Evolutionary conservation across 2,113 vertebrate species (phyloP).

Genomic region (Poecile atricapillus): DNA sequence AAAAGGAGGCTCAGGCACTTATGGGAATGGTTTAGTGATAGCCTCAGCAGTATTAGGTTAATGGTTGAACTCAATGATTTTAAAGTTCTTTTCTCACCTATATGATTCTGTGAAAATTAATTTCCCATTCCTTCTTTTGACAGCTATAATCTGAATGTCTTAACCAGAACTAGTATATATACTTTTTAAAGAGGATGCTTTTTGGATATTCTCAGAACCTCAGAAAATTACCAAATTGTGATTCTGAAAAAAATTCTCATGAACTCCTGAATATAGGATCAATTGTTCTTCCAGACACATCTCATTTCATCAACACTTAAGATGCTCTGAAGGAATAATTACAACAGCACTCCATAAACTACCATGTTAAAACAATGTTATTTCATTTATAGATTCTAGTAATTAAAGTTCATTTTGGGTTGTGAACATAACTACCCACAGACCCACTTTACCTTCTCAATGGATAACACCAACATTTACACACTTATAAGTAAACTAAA

Average conservation of each 20-base stretch:
- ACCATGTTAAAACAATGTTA: not conserved
- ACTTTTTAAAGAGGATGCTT: not conserved
- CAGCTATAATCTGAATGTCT: slow-evolving; percentile 7
- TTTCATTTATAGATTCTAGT: not conserved
- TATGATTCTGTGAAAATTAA: not conserved
- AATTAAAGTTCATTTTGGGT: not conserved
- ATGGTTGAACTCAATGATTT: not conserved
- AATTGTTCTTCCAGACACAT: not conserved
- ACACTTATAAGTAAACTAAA: not conserved
- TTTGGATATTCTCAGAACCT: not conserved
- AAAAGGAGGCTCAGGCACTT: not conserved
- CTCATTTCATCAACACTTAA: not conserved
- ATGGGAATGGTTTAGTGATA: not conserved
- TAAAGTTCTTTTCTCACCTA: not conserved
- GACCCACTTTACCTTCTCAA: not conserved
- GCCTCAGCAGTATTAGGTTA: not conserved
- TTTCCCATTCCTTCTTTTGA: slow-evolving; percentile 29
- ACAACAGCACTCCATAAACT: not conserved
- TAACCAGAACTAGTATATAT: not conserved
- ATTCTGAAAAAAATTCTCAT: not conserved
- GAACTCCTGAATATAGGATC: not conserved
- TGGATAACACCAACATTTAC: not conserved
- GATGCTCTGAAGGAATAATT: not conserved
- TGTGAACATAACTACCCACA: not conserved
- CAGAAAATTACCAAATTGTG: not conserved